Base-by-base conservation (phyloP, 2,797 vertebrate species). In the Coranthus polyacanthus region DNA sequence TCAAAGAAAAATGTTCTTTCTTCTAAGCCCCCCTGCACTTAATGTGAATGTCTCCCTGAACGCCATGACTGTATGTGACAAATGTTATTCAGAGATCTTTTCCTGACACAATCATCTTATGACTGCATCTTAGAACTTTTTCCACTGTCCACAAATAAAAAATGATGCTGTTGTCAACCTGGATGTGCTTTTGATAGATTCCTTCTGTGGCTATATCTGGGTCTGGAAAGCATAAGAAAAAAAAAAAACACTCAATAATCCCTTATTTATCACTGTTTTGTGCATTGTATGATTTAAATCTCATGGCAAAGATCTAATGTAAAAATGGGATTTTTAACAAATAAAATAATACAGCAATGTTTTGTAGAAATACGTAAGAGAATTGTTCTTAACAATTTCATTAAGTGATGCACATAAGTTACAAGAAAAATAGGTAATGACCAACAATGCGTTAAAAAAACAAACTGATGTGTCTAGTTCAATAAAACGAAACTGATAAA, bases 61-160 rank as follows among this genome's bases (percentile, higher is more conserved):
- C 67, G 69, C 65, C 82, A 84, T 82, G 56, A 44, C 62, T 36
- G 24, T 12, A 26, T 41, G 39, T 12, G 42, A 46, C 61, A 68
- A 58, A 86, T 78, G 75, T 85, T 72, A 39, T 79, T 72, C 71
- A 78, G 49, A 61, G 54, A 50, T 71, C 22, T 69, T 65, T 66
- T 72, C 55, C 58, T 64, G 63, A 64, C 34, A 58, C 26, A 50
- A 72, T 57, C 75, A 79, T 88, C 49, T 38, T 68, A 68, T 5
- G 29, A 75, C 20, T 36, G 18, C 34, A 21, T 26, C 68, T 72
- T 75, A 50, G 79, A 21, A 73, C 47, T 64, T 38, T 41, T 61
- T 76, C 62, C 53, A 56, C 42, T 50, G 45, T 77, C 64, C 72
- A 67, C 46, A 53, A 62, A 44, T 21, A 55, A 68, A 51, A 42